Evolutionary conservation across 2,113 vertebrate species (phyloP).

Genomic region (Amblyornis subalaris): DNA sequence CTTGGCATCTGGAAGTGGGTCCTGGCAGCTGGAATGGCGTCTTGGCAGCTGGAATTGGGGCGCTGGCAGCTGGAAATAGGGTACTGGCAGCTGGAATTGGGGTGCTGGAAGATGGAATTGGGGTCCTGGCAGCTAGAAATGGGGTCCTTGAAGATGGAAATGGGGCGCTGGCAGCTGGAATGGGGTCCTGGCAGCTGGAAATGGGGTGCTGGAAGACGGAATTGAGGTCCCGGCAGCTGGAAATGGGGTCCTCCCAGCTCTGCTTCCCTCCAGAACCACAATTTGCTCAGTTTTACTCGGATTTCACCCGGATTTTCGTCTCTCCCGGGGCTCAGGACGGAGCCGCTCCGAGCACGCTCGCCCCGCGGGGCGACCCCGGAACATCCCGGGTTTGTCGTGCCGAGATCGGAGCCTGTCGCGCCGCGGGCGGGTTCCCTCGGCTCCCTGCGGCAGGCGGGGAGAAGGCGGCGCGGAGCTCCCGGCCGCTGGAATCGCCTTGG

Average conservation of each 20-base stretch:
- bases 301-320: background rate
- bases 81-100: accelerated
- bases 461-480: background rate
- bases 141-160: background rate
- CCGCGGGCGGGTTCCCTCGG: background rate
- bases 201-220: background rate
- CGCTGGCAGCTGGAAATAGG: background rate
- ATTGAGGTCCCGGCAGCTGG: background rate
- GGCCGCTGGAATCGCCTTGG: background rate
- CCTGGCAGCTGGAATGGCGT: too few species aligned
- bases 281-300: background rate
- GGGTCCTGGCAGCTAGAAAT: background rate
- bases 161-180: background rate
- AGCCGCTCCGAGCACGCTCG: background rate
- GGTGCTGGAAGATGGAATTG: accelerated
- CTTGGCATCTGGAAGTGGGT: too few species aligned
- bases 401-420: background rate
- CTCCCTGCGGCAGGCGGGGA: background rate
- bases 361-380: background rate
- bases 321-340: background rate
- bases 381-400: background rate
- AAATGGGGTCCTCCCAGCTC: background rate
- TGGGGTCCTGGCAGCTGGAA: background rate
- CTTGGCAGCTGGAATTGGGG: too few species aligned
- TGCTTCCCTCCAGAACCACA: background rate